Percentiles rank a stretch among this genome's conserved stretches.
phyloP scores from a whole-genome alignment of 2,113 vertebrate genomes.

The Pelecanus crispus region DNA sequence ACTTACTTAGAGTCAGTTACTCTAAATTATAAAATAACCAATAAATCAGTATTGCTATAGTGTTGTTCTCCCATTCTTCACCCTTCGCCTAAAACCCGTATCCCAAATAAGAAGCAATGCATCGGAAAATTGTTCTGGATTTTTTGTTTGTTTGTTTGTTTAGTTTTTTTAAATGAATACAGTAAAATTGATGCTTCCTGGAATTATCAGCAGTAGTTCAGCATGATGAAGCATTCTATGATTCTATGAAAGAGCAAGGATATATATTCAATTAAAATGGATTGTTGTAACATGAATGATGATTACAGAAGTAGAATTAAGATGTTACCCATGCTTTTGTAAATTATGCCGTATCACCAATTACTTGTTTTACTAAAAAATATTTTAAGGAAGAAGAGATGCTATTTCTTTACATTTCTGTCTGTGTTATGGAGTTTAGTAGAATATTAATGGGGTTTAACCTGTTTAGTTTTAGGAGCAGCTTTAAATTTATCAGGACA shows the following conservation, averaged over 20 bases:
- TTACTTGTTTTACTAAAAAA: not conserved
- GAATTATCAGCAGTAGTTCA: not conserved
- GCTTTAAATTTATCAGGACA: not conserved
- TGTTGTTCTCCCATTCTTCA: not conserved
- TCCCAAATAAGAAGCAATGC: not conserved
- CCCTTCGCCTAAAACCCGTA: not conserved
- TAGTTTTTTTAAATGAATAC: not conserved
- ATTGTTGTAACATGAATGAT: not conserved
- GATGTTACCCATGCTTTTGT: not conserved
- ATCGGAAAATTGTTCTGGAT: not conserved
- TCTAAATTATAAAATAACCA: not conserved
- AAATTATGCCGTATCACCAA: not conserved
- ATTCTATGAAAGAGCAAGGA: not conserved
- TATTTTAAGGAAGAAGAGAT: not conserved
- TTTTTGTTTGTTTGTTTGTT: not conserved
- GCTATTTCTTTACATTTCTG: not conserved
- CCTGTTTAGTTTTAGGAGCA: not conserved
- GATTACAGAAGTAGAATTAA: not conserved
- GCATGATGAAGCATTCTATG: no score
- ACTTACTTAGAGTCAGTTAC: not conserved
- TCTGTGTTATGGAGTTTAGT: not conserved
- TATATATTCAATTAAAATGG: not conserved
- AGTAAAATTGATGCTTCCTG: not conserved
- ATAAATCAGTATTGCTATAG: not conserved
- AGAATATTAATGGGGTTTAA: not conserved